Evolutionary conservation across 2,888 invertebrate genomes (phyloP), one percentile per base, ranked within the genome.

Genomic region (Amblyjoppa fuscipennis): DNA sequence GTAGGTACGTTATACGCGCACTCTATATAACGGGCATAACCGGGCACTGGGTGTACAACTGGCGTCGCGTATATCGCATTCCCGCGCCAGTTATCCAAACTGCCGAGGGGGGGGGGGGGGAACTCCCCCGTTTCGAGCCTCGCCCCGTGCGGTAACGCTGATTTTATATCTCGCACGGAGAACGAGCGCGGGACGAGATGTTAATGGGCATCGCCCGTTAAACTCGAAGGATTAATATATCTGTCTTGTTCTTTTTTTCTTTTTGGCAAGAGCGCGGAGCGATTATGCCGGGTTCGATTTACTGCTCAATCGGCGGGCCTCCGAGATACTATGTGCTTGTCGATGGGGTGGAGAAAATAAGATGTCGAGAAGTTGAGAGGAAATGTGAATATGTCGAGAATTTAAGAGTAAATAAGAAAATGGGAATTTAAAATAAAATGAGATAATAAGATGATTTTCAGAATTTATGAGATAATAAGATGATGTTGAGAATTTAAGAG

Each of bases 11-110:
- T 34, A 31, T 64, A 59, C 25, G 49, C 70, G 31, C 5, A 20
- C 49, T 59, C 16, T 74, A 74, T 68, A 74, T 74, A 81, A 77
- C 66, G 25, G 74, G 49, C 61, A 85, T 78, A 78, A 78, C 73
- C 51, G 28, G 38, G 56, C 59, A 71, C 41, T 34, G 66, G 53
- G 64, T 51, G 25, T 49, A 78, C 68, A 71, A 59, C 75, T 61
- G 64, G 64, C 75, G 71, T 70, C 69, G 51, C 51, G 49, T 77
- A 79, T 79, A 82, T 82, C 66, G 78, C 68, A 76, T 71, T 75
- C 81, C 56, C 75, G 81, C 81, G 77, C 84, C 70, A 85, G 82
- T 79, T 85, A 82, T 85, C 85, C 87, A 87, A 84, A 79, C 73
- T 73, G 45, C 41, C 45, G 59, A 66, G 69, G 25, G 53, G 38